Base-by-base conservation (phyloP, 2,888 invertebrate genomes). In the Strigamia transsilvanica region DNA sequence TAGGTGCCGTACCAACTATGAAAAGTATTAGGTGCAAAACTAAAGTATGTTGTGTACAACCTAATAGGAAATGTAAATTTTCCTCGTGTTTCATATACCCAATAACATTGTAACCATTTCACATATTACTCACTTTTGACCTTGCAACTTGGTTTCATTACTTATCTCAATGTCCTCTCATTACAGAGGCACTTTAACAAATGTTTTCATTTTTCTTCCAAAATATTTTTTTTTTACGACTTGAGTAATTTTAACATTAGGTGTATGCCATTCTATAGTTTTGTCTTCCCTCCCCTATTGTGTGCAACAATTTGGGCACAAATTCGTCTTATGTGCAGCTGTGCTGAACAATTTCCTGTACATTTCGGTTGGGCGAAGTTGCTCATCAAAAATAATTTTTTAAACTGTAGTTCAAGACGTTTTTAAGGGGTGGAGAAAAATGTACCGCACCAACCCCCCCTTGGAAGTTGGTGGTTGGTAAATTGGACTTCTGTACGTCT, bases 91-190 rank as follows among this genome's bases (percentile, higher is more conserved):
- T 61, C n/a, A 46, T 46, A 56, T 46, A 56, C 56, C 56, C 56
- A 56, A 56, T 73, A 73, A 73, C 32, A 73, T 32, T 73, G 27
- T 73, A 73, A 73, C 61, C 73, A 73, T 73, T 32, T 32, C 73
- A 32, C 13, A 73, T 73, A 73, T 73, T 73, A 73, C 66, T 23
- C 73, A 73, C 73, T 73, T 73, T 73, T 73, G 73, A 73, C 73
- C 73, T 13, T 27, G 32, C n/a, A 13, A 73, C 73, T 32, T 32
- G 73, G 9, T 73, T 73, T 73, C 73, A 73, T 73, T 32, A 73
- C 73, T 73, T n/a, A 61, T 27, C 73, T 73, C 73, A 10, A 27
- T 27, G 32, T 73, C 73, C 73, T 73, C 32, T 73, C 73, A 73
- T 73, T 73, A 73, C 73, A 5, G 13, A 32, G 32, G 32, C 73